phyloP scores from a whole-genome alignment of 2,113 vertebrate species.

The Zonotrichia leucophrys region DNA sequence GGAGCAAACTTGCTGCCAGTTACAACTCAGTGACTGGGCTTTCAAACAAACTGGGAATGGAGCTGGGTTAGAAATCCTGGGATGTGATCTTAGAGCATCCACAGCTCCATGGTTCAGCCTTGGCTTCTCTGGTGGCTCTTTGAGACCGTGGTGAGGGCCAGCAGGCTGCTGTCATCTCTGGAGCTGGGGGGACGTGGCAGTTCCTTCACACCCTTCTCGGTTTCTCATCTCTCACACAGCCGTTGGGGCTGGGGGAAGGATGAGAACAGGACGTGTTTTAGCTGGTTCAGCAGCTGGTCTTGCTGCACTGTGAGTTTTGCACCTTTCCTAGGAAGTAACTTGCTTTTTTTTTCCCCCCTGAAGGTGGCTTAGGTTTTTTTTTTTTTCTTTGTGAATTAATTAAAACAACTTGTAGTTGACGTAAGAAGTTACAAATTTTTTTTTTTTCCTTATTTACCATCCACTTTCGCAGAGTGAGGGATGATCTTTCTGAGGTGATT shows the following conservation, averaged over 20 bases:
- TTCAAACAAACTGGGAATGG: background rate
- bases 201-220: background rate
- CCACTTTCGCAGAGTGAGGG: background rate
- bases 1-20: background rate
- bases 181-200: background rate
- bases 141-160: background rate
- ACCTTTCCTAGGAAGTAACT: background rate
- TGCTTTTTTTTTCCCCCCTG: background rate
- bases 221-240: background rate
- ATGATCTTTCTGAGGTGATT: conserved; percentile 34
- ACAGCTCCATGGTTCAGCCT: background rate
- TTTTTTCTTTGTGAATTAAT: background rate
- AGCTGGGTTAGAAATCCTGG: background rate
- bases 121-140: background rate
- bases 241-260: background rate
- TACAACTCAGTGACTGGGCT: background rate
- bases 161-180: background rate
- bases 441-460: background rate
- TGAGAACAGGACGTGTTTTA: background rate
- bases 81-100: background rate
- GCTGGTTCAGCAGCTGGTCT: background rate
- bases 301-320: background rate
- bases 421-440: background rate
- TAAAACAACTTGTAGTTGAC: background rate
- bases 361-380: background rate